A percentile compares a stretch with the other conserved stretches of the same genome.
phyloP scores from a whole-genome alignment of 2,888 invertebrate species.

The Marronus borbonicus region DNA sequence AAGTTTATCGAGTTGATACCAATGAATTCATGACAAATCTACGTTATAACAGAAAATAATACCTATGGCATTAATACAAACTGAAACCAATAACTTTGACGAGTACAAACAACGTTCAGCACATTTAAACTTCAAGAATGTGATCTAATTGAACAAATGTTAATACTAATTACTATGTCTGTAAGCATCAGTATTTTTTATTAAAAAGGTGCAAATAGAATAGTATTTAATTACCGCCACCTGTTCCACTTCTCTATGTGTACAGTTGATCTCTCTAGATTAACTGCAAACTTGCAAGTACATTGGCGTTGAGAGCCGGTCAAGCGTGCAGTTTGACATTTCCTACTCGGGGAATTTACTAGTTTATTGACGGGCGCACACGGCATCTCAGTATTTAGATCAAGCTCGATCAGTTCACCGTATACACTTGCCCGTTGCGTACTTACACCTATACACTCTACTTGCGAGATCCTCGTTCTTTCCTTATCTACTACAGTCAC shows the following conservation, averaged over 20 bases:
- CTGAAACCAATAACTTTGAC: no score
- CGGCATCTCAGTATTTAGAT: constrained; percentile 49
- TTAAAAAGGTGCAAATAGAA: no score
- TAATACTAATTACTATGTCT: no score
- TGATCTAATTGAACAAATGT: no score
- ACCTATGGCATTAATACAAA: no score
- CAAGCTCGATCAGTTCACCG: constrained; percentile 31
- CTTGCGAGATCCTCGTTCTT: constrained; percentile 11
- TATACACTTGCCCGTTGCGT: not conserved
- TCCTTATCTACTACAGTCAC: constrained; percentile 34
- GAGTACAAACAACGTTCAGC: no score
- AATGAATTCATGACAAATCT: no score
- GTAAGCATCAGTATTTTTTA: no score
- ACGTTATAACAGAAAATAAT: no score
- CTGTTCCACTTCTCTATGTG: constrained; percentile 38
- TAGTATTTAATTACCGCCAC: constrained; percentile 9
- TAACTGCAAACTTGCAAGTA: constrained; percentile 47
- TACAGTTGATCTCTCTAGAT: constrained; percentile 47
- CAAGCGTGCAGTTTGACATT: constrained; percentile 58
- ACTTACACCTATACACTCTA: not conserved
- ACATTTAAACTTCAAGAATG: no score
- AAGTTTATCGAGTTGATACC: no score
- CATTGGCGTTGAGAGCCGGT: constrained; percentile 55
- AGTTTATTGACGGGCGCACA: constrained; percentile 59
- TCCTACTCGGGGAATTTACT: constrained; percentile 59